phyloP scores from a whole-genome alignment of 2,113 vertebrate species.

The Noturus placidus region DNA sequence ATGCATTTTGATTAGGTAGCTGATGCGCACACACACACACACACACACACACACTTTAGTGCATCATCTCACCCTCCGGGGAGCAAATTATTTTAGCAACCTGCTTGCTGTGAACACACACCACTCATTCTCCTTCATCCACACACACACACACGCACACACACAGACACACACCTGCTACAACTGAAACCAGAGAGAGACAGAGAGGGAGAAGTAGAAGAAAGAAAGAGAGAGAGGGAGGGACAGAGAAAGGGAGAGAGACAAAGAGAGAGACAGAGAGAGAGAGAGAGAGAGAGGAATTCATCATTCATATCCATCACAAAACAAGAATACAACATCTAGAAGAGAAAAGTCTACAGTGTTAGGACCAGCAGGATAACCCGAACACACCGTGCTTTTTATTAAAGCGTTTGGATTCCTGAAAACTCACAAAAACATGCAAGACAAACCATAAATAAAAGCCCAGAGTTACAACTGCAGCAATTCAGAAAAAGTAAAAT shows the following conservation, averaged over 20 bases:
- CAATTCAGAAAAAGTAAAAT: no score
- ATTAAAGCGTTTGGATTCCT: no score
- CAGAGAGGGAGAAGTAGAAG: neutral
- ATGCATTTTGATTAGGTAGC: neutral
- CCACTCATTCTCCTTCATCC: neutral
- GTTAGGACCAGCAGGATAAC: no score
- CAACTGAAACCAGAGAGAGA: neutral
- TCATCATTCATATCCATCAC: neutral
- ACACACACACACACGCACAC: conserved; percentile 10
- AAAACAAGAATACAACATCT: neutral
- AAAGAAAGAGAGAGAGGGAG: neutral
- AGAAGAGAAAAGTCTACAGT: no score
- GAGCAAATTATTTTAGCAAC: conserved; percentile 24
- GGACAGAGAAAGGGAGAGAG: neutral
- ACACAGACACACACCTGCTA: neutral
- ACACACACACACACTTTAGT: neutral
- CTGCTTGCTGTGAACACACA: conserved; percentile 8
- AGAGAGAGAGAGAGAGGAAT: neutral
- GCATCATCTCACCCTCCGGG: neutral
- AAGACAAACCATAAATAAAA: no score
- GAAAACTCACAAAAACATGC: no score
- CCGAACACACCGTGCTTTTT: no score
- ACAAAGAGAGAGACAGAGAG: neutral
- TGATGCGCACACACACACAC: neutral
- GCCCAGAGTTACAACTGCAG: no score